Conservation (phyloP, 2,797 vertebrate species). For the Spatula versicolor region DNA sequence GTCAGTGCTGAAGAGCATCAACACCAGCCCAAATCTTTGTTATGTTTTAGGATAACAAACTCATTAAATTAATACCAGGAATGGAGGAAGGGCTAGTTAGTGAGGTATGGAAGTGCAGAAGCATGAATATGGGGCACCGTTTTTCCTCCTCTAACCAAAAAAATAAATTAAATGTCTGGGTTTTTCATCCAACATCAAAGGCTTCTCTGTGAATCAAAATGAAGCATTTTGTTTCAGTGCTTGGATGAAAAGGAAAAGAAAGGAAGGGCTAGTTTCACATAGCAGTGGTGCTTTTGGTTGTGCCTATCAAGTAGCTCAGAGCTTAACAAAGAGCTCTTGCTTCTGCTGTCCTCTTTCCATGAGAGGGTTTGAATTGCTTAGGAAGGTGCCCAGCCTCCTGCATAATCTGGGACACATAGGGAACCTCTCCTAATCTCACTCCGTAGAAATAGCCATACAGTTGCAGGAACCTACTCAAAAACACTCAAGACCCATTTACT, state of each 20-base stretch:
- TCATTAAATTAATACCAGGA: neutral
- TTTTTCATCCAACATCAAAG: neutral
- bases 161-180: neutral
- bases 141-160: fast-evolving
- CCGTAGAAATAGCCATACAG: neutral
- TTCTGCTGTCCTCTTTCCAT: neutral
- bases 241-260: neutral
- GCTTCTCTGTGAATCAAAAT: neutral
- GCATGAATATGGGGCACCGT: neutral
- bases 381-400: neutral
- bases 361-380: neutral
- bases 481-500: neutral
- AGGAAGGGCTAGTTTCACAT: neutral
- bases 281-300: neutral
- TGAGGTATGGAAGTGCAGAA: neutral
- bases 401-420: neutral
- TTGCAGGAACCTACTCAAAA: neutral
- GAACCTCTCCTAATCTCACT: neutral
- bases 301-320: neutral
- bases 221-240: neutral
- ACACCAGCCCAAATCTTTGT: neutral
- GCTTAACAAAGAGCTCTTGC: neutral
- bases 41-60: neutral
- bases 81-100: neutral
- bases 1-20: neutral